phyloP scores from a whole-genome alignment of 2,113 vertebrate species.

The Circaetus cinerascens region DNA sequence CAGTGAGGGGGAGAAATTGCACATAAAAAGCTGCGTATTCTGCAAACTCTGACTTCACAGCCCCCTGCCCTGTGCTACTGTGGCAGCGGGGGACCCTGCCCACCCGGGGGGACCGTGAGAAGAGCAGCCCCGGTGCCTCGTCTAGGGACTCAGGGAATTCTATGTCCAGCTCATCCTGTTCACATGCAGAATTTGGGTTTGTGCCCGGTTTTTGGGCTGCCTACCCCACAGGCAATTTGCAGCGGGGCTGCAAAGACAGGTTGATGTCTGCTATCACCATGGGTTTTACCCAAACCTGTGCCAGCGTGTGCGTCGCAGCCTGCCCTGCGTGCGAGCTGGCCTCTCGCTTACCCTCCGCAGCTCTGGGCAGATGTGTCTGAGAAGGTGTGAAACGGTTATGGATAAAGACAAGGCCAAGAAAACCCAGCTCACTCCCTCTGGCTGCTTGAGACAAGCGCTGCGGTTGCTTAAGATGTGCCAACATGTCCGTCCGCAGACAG shows the following conservation, averaged over 20 bases:
- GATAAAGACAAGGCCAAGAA: neutral
- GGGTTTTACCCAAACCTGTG: neutral
- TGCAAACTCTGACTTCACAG: fast-evolving
- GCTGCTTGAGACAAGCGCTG: neutral
- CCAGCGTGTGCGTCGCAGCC: too few relatives aligned
- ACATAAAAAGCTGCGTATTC: neutral
- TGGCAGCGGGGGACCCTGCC: neutral
- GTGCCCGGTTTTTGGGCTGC: neutral
- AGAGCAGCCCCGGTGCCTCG: neutral
- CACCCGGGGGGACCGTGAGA: fast-evolving
- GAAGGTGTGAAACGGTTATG: neutral
- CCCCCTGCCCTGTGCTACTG: too few relatives aligned
- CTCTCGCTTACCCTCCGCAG: neutral
- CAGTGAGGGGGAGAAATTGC: neutral
- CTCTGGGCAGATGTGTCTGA: neutral
- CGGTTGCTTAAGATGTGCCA: neutral
- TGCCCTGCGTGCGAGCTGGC: neutral
- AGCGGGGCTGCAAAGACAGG: neutral
- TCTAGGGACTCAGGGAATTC: neutral
- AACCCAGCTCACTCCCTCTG: neutral
- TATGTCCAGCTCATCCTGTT: neutral
- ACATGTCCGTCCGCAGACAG: neutral
- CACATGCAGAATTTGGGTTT: neutral
- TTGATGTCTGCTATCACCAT: neutral
- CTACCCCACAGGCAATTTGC: neutral